Conservation (phyloP, 2,888 invertebrate species). For the Blera fallax region DNA sequence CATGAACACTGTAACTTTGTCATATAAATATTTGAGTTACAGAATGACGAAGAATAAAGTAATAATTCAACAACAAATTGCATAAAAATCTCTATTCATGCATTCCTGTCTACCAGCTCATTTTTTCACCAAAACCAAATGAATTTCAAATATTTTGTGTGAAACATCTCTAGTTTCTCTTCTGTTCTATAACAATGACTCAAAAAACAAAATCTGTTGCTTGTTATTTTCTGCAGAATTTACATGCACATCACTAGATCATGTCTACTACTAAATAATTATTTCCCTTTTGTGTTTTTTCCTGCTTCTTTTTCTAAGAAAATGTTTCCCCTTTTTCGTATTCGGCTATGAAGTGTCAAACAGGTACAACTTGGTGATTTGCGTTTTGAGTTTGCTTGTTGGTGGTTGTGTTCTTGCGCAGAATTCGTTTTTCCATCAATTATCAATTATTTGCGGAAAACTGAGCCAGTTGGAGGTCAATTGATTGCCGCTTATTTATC, state of each 20-base stretch:
- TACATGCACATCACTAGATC: background rate
- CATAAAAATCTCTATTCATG: no score
- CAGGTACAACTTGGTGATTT: background rate
- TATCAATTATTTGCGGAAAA: conserved; percentile 41
- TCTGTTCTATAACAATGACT: no score
- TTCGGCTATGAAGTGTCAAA: conserved; percentile 20
- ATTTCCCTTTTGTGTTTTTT: background rate
- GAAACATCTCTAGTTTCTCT: no score
- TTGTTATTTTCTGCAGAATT: no score
- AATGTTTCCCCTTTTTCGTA: background rate
- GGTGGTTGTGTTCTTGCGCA: conserved; percentile 48
- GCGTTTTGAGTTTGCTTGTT: background rate
- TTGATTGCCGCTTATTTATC: conserved; percentile 13
- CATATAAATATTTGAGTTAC: no score
- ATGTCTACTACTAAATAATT: background rate
- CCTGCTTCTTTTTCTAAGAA: background rate
- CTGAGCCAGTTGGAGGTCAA: conserved; percentile 33
- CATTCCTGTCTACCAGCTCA: no score
- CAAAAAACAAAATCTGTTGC: no score
- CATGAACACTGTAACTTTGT: no score
- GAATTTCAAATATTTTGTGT: no score
- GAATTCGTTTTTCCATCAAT: conserved; percentile 17
- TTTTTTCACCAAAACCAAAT: no score
- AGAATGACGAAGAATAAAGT: no score
- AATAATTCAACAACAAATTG: no score